Evolutionary conservation across 2,888 invertebrate species (phyloP).

Genomic region (Parnassius orleans): DNA sequence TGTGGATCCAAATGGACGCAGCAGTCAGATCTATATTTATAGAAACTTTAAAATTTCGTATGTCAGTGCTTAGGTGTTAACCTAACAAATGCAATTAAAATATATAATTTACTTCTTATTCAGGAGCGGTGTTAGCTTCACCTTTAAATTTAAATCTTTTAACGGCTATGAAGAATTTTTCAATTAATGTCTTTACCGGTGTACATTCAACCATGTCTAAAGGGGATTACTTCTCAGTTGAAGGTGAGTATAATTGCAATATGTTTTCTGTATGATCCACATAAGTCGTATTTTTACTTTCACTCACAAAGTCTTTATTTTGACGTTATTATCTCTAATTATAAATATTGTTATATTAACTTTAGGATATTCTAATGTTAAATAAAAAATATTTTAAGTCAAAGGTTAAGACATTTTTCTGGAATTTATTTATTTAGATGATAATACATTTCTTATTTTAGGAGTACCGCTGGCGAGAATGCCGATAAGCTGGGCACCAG

Average conservation of each 20-base stretch:
- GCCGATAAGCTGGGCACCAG: constrained; percentile 29
- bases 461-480: constrained; percentile 31
- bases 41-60: too few relatives aligned
- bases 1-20: too few relatives aligned
- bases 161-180: constrained; percentile 9
- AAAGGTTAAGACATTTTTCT: neutral
- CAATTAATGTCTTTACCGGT: constrained; percentile 25
- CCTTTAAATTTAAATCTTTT: constrained; percentile 15
- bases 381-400: neutral
- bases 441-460: constrained; percentile 12
- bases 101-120: neutral
- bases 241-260: constrained; percentile 20
- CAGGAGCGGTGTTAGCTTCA: constrained; percentile 25
- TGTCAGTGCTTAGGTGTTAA: too few relatives aligned
- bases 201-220: constrained; percentile 27
- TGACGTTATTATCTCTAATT: neutral
- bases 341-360: neutral
- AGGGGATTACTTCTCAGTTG: constrained; percentile 27
- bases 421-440: neutral
- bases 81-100: neutral
- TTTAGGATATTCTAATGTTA: neutral
- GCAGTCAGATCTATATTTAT: too few relatives aligned
- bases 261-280: neutral
- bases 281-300: neutral
- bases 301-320: neutral